Evolutionary conservation across 2,888 invertebrate species (phyloP).

Genomic region (Pandemis heparana): DNA sequence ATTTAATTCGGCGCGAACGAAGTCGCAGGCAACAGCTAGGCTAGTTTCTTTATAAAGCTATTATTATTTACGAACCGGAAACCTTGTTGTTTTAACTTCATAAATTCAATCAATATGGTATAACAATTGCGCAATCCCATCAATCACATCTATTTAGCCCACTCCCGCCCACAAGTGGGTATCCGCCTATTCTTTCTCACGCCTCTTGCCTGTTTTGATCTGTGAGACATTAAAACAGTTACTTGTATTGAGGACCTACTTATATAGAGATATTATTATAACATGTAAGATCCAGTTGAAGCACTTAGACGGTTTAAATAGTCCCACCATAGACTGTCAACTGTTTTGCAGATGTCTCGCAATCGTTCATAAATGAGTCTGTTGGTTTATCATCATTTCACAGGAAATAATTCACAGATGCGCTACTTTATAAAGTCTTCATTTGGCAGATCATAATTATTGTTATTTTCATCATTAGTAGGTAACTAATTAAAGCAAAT

Average conservation of each 20-base stretch:
- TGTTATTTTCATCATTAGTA: too few species aligned
- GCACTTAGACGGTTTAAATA: not conserved
- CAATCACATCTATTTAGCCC: constrained; percentile 39
- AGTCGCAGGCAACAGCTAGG: too few species aligned
- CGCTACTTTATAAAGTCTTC: too few species aligned
- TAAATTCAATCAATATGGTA: constrained; percentile 30
- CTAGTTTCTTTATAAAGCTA: not conserved
- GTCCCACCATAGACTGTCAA: constrained; percentile 16
- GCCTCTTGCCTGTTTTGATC: constrained; percentile 37
- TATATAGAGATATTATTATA: not conserved
- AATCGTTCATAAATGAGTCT: not conserved
- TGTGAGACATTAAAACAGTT: constrained; percentile 39
- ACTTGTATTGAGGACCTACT: constrained; percentile 11
- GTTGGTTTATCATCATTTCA: not conserved
- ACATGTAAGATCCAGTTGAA: not conserved
- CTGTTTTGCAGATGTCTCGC: constrained; percentile 11
- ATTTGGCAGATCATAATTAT: too few species aligned
- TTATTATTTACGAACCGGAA: constrained; percentile 7
- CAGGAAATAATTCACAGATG: not conserved
- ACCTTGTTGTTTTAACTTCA: constrained; percentile 2
- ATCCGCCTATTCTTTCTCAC: constrained; percentile 40
- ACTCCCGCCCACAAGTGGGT: constrained; percentile 36
- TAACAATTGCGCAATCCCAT: constrained; percentile 37
- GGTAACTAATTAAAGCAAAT: too few species aligned
- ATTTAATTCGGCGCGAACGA: too few species aligned